Conservation (phyloP, 2,797 vertebrate genomes). For the Melanotaenia parkinsoni region DNA sequence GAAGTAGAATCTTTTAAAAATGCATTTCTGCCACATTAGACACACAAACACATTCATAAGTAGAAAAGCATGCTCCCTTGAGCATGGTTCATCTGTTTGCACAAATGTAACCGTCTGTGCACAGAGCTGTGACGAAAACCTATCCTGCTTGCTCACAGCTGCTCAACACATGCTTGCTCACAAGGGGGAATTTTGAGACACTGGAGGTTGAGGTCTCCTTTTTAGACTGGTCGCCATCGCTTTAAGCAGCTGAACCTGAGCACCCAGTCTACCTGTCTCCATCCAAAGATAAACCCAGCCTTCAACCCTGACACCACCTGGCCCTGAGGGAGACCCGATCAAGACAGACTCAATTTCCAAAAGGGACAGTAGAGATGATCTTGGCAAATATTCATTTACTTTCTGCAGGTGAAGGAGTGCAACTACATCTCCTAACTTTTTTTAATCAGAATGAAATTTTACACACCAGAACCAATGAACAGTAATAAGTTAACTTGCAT, state of each 20-base stretch:
- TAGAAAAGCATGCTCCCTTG: background rate
- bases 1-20: background rate
- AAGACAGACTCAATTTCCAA: background rate
- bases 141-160: background rate
- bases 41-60: background rate
- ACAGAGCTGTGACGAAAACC: background rate
- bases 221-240: background rate
- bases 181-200: background rate
- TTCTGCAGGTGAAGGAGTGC: background rate
- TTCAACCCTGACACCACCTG: background rate
- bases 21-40: background rate
- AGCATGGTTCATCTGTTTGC: no score
- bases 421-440: background rate
- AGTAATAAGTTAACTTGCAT: background rate
- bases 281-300: background rate
- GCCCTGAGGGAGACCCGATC: background rate
- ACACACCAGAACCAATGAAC: rapidly evolving
- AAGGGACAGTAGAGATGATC: background rate
- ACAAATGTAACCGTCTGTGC: no score
- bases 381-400: background rate
- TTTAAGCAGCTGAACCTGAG: background rate
- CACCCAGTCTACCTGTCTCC: background rate
- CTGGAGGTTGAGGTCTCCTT: background rate
- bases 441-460: background rate
- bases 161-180: background rate